Base-by-base conservation (phyloP, 1,140 invertebrate genomes). In the Aphaenogaster ashmeadi region DNA sequence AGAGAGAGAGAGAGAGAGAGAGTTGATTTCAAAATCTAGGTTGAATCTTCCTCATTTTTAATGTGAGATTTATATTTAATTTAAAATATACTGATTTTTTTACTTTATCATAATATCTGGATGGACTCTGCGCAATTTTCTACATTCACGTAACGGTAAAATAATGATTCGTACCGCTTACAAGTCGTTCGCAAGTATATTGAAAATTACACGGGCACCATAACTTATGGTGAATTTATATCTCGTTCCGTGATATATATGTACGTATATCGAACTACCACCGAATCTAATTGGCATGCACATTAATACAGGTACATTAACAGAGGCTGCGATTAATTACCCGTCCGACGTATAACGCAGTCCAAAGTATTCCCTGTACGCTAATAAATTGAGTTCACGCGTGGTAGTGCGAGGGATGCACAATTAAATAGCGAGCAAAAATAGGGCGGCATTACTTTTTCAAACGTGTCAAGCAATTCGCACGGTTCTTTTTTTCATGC, bases 231-330 rank as follows among this genome's bases (percentile, higher is more conserved):
- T 18, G 21, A 38, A 81, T 81, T 81, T 81, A 71, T 81, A 58
- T 2, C 64, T 56, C 60, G n/a, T 21, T 6, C 38, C 2, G 44
- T 38, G 50, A 80, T 69, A 80, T 78, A 33, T 8, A 6, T n/a
- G 15, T 33, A 3, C 2, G 11, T 56, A 71, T 44, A 56, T 71
- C 38, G 41, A 60, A 11, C 64, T 27, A 58, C 79, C 21, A 81
- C 64, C 64, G 38, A 80, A 71, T 71, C 38, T 72, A 84, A 84
- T 84, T 74, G 80, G 80, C 69, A 84, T 84, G 44, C 54, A 74
- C 80, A 74, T 84, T 84, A 84, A 84, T 84, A 84, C 80, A 84
- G 54, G 54, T 36, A 56, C 80, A 84, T 84, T 84, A 84, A 84
- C 67, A 74, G 80, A 60, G 67, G 38, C 80, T 74, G 67, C 80